A percentile compares a stretch with the other conserved stretches of the same genome.
These are phyloP conservation scores for Strix aluco DNA, from an alignment of 2,113 vertebrate genomes.

Conservation along the genomic window DNA sequence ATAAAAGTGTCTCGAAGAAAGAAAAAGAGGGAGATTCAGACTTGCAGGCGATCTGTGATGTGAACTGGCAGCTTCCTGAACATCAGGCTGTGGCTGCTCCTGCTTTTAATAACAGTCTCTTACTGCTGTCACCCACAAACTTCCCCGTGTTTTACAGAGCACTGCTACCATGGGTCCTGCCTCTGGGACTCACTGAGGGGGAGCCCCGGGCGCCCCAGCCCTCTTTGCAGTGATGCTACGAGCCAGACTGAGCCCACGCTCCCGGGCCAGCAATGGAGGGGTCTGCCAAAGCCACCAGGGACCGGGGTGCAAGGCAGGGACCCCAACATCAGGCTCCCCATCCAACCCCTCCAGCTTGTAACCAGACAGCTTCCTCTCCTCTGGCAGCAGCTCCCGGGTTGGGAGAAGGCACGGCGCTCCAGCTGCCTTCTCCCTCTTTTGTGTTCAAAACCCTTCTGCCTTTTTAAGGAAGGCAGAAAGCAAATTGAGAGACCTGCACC, in stretches of 20 bases:
- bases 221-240: rapidly evolving
- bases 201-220: background rate
- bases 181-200: rapidly evolving
- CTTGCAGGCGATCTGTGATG: conserved; percentile 15
- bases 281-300: background rate
- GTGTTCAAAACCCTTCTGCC: background rate
- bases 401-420: background rate
- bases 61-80: background rate
- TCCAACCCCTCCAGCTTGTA: background rate
- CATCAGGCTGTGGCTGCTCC: background rate
- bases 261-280: rapidly evolving
- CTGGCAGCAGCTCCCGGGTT: rapidly evolving
- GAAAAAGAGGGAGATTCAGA: background rate
- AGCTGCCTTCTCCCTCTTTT: background rate
- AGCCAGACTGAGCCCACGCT: rapidly evolving
- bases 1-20: conserved; percentile 12
- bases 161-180: background rate
- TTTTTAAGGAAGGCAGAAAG: background rate
- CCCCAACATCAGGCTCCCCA: rapidly evolving
- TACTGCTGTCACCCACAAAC: background rate
- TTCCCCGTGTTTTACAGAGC: background rate
- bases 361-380: background rate
- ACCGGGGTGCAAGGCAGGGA: rapidly evolving
- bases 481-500: background rate
- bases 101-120: background rate